Conservation (phyloP, 2,888 invertebrate species). For the Drosophila trichaetosa region DNA sequence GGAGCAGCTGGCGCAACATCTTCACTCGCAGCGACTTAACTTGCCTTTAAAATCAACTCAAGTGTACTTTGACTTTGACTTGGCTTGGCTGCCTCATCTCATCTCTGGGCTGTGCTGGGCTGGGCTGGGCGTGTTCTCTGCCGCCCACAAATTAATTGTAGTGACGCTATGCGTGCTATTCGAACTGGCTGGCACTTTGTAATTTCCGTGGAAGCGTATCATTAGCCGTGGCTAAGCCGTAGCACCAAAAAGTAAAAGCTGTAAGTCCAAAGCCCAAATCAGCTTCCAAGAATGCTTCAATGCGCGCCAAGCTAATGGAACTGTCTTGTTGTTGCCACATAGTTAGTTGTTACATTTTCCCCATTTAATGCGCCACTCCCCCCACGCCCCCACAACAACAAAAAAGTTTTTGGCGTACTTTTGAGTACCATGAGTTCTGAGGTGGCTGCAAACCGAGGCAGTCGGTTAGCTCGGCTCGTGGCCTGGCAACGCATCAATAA, state of each 20-base stretch:
- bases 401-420: slow-evolving; percentile 49
- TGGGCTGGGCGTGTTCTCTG: not conserved
- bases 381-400: not conserved
- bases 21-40: slow-evolving; percentile 57
- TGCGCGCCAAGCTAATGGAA: slow-evolving; percentile 66
- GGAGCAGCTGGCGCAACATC: slow-evolving; percentile 39
- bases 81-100: not conserved
- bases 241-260: slow-evolving; percentile 26
- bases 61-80: slow-evolving; percentile 32
- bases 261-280: slow-evolving; percentile 33
- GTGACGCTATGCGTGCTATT: slow-evolving; percentile 53
- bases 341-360: slow-evolving; percentile 41
- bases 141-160: slow-evolving; percentile 69
- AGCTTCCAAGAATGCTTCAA: slow-evolving; percentile 31
- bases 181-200: slow-evolving; percentile 53
- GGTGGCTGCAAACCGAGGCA: not conserved
- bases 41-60: slow-evolving; percentile 73
- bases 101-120: not conserved
- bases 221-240: slow-evolving; percentile 66
- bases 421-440: slow-evolving; percentile 20
- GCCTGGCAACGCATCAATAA: slow-evolving; percentile 67
- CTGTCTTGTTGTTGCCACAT: slow-evolving; percentile 62
- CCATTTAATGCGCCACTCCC: slow-evolving; percentile 17
- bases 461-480: slow-evolving; percentile 33
- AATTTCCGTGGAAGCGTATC: slow-evolving; percentile 63